Conservation (phyloP, 1,140 invertebrate species). For the Drosophila sp. region DNA sequence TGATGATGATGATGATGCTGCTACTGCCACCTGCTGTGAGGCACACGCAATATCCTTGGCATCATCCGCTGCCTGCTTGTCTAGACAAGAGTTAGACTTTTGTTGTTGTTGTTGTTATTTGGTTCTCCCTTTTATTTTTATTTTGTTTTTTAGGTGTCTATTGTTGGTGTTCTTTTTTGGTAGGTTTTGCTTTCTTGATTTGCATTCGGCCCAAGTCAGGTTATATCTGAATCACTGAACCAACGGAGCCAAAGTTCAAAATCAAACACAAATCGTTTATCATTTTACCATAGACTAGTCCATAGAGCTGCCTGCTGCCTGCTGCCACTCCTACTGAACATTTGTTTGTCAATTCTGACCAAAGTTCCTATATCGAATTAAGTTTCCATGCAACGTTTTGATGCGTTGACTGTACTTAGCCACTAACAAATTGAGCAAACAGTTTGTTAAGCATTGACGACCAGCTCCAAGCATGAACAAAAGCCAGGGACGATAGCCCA, state of each 20-base stretch:
- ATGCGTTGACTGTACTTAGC: slow-evolving; percentile 22
- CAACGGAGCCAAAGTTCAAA: slow-evolving; percentile 30
- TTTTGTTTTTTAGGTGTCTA: slow-evolving; percentile 33
- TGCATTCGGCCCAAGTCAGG: slow-evolving; percentile 6
- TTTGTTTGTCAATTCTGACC: slow-evolving; percentile 13
- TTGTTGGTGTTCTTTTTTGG: neutral
- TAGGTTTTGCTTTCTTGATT: neutral
- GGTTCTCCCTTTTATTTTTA: slow-evolving; percentile 47
- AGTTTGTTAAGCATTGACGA: slow-evolving; percentile 20
- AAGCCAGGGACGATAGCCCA: slow-evolving; percentile 33
- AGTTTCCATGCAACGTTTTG: slow-evolving; percentile 18
- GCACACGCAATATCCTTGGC: slow-evolving; percentile 36
- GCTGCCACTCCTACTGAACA: neutral
- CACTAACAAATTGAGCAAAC: slow-evolving; percentile 43
- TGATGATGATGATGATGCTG: slow-evolving; percentile 22
- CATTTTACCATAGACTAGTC: slow-evolving; percentile 12
- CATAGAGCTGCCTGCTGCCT: neutral
- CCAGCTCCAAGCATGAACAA: slow-evolving; percentile 19
- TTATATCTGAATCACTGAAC: slow-evolving; percentile 58
- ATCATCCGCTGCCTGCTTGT: slow-evolving; percentile 34
- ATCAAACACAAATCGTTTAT: slow-evolving; percentile 56
- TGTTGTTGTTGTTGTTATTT: slow-evolving; percentile 26
- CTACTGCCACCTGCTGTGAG: slow-evolving; percentile 57
- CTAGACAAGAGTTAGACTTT: slow-evolving; percentile 68
- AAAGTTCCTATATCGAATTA: slow-evolving; percentile 17